Conservation (phyloP, 2,888 invertebrate genomes). For the Sphaerophoria rueppellii region DNA sequence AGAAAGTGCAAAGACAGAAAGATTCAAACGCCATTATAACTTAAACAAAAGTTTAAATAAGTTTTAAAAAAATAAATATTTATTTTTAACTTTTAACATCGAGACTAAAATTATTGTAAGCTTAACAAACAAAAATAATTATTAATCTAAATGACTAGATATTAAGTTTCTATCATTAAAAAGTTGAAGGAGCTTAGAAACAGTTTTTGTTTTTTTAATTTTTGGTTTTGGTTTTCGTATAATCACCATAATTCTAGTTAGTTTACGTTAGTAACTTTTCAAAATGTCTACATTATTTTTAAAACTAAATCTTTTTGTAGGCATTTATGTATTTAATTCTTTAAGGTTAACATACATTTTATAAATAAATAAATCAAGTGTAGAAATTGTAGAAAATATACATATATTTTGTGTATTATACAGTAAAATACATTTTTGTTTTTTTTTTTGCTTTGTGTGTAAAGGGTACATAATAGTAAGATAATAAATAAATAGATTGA, state of each 20-base stretch:
- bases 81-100: neutral
- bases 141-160: conserved; percentile 59
- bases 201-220: conserved; percentile 19
- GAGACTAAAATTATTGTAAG: neutral
- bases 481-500: conserved; percentile 69
- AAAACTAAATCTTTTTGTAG: conserved; percentile 52
- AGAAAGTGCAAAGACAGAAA: no score
- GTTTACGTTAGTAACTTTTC: conserved; percentile 28
- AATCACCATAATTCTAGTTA: conserved; percentile 10
- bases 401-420: conserved; percentile 56
- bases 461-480: conserved; percentile 67
- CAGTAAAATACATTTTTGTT: conserved; percentile 42
- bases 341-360: neutral
- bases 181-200: conserved; percentile 35
- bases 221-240: conserved; percentile 14
- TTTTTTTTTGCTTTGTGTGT: conserved; percentile 52
- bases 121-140: conserved; percentile 26
- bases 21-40: neutral
- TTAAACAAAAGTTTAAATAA: neutral
- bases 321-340: conserved; percentile 17
- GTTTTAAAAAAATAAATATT: neutral
- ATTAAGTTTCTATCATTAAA: conserved; percentile 50
- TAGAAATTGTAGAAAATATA: conserved; percentile 73
- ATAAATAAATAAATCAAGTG: conserved; percentile 69
- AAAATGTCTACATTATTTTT: conserved; percentile 36